Base-by-base conservation (phyloP, 2,888 invertebrate species). In the Crematogaster levior region DNA sequence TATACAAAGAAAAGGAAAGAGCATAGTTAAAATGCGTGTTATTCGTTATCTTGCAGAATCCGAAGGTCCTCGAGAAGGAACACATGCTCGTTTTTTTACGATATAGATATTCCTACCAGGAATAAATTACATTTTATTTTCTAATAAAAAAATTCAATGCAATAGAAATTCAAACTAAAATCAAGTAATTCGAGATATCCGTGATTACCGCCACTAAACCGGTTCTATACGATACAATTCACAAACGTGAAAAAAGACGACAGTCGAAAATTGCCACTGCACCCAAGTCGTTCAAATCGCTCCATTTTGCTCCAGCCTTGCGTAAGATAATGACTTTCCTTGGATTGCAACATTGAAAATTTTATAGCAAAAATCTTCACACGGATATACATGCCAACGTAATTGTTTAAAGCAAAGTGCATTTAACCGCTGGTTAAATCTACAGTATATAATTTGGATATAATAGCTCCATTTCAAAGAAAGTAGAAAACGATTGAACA, bases 291-390 rank as follows among this genome's bases (percentile, higher is more conserved):
- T 43, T 43, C 21, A 46, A 58, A n/a, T 37, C 2, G 12, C 43
- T 79, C 34, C n/a, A 24, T 56, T 70, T 61, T 68, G n/a, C n/a
- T n/a, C n/a, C n/a, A 68, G 24, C 0, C 9, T 56, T 68, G 34
- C 51, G 30, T 56, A 43, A 79, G 43, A 24, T 77, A 75, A 43
- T 63, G 34, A 56, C 70, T 70, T 70, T 58, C 56, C 12, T 10
- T 0, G 12, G 12, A 58, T 70, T 79, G 70, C 77, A 79, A 30
- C 30, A 68, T 56, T 77, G 21, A 68, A 65, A 77, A 68, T 79
- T 21, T 68, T 6, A 0, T 1, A 12, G 6, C 1, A 56, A 56
- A n/a, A 74, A 74, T 37, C 24, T 74, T 74, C 18, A n/a, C 73
- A 34, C 34, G n/a, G 34, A 30, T 21, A 21, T 63, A 75, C 12